A percentile compares a stretch with the other conserved stretches of the same genome.
Evolutionary conservation across 2,888 invertebrate species (phyloP).

Genomic region (Lasioglossum marginatum): DNA sequence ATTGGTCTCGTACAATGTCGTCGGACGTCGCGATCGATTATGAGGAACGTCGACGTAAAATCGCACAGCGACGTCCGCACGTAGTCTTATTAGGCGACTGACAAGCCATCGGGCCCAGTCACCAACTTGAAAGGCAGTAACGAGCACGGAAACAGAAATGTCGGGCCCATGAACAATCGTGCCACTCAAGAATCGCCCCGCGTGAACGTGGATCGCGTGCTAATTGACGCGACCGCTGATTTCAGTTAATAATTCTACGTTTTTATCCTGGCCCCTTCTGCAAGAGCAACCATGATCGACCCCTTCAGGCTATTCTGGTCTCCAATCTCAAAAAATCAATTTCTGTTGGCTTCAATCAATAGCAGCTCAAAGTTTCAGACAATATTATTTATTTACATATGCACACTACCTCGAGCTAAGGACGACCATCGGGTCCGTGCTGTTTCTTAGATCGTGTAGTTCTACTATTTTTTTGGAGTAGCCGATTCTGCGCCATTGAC

Average conservation of each 20-base stretch:
- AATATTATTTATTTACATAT: too few species aligned
- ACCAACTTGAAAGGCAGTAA: slow-evolving; percentile 40
- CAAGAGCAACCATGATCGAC: not conserved
- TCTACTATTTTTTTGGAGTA: too few species aligned
- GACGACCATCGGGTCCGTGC: too few species aligned
- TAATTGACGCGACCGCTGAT: slow-evolving; percentile 50
- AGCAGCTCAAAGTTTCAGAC: too few species aligned
- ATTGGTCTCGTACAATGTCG: slow-evolving; percentile 14
- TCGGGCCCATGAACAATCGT: slow-evolving; percentile 41
- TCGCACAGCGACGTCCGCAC: slow-evolving; percentile 4
- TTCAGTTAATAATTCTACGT: slow-evolving; percentile 35
- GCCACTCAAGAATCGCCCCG: slow-evolving; percentile 62
- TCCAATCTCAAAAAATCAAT: not conserved
- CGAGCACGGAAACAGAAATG: slow-evolving; percentile 50
- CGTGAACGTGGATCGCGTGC: slow-evolving; percentile 39
- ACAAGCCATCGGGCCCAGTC: slow-evolving; percentile 34
- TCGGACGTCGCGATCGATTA: slow-evolving; percentile 35
- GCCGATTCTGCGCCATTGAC: too few species aligned
- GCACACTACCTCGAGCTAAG: too few species aligned
- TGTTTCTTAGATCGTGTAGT: too few species aligned
- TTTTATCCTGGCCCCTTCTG: not conserved
- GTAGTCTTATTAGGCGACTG: slow-evolving; percentile 39
- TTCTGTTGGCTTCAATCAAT: too few species aligned
- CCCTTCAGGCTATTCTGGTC: not conserved
- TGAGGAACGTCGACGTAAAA: slow-evolving; percentile 14